Percentiles rank a stretch among this genome's conserved stretches.
Conservation (phyloP, 2,113 vertebrate genomes). For the Plectropomus leopardus region DNA sequence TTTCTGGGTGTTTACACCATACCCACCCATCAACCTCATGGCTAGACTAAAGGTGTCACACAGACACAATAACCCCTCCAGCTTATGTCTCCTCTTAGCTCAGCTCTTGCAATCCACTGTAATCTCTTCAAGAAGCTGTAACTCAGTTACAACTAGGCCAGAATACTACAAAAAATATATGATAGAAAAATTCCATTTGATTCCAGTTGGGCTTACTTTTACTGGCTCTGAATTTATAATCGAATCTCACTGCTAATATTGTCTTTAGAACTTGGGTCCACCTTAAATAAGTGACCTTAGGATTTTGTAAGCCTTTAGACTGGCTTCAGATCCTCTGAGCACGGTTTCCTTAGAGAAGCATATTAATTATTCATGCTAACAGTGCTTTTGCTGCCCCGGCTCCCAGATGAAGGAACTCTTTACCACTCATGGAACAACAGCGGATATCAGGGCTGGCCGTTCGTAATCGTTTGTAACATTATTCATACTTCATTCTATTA, state of each 20-base stretch:
- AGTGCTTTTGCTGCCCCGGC: background rate
- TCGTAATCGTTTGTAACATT: too few relatives aligned
- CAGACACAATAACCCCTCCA: background rate
- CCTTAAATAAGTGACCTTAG: background rate
- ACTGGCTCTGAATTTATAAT: background rate
- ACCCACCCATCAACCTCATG: conserved; percentile 2
- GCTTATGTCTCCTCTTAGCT: background rate
- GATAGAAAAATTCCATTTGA: background rate
- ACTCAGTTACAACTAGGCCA: background rate
- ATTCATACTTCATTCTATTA: background rate
- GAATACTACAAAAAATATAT: background rate
- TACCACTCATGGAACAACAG: background rate
- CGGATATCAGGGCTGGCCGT: background rate
- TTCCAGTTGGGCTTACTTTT: background rate
- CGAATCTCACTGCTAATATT: background rate
- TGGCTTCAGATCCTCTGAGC: background rate
- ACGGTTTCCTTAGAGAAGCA: background rate
- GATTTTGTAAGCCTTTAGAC: background rate
- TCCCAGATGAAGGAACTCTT: background rate
- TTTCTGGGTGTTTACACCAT: conserved; percentile 7
- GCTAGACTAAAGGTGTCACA: conserved; percentile 14
- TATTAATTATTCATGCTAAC: background rate
- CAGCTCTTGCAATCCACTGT: background rate
- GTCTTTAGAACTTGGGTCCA: background rate
- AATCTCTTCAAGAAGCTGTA: background rate